Percentiles rank a stretch among this genome's conserved stretches.
These are phyloP conservation scores for Mus pahari DNA, from an alignment of 2,113 vertebrate genomes.

Conservation along the genomic window DNA sequence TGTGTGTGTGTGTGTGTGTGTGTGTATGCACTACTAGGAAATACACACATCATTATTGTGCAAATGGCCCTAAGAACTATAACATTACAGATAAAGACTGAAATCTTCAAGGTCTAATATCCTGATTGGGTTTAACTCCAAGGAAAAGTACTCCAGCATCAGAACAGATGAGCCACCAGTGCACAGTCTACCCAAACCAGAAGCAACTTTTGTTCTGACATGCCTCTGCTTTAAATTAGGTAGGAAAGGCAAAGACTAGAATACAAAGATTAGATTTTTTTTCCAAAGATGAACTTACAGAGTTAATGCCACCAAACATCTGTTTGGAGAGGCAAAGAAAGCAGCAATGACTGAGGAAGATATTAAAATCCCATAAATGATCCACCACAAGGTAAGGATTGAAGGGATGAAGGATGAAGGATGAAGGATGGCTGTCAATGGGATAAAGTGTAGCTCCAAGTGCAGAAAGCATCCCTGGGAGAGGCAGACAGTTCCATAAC, in stretches of 20 bases:
- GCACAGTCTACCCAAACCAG: not conserved
- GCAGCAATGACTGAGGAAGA: not conserved
- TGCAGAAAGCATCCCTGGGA: not conserved
- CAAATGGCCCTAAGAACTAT: conserved; percentile 26
- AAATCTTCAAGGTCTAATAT: conserved; percentile 51
- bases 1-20: not conserved
- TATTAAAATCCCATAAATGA: not conserved
- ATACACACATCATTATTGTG: not conserved
- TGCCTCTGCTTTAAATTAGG: conserved; percentile 68
- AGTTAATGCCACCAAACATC: conserved; percentile 8
- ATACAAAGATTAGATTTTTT: conserved; percentile 47
- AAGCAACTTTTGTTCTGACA: conserved; percentile 60
- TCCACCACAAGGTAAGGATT: not conserved
- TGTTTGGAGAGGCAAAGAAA: conserved; percentile 44
- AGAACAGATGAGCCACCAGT: not conserved
- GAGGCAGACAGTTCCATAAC: not conserved
- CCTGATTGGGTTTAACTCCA: conserved; percentile 41
- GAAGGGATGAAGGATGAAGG: not conserved
- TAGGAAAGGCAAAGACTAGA: conserved; percentile 41
- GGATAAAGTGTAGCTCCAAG: not conserved
- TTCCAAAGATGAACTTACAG: conserved; percentile 59
- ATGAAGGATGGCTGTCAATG: not conserved
- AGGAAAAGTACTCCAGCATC: not conserved
- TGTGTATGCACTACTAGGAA: not conserved
- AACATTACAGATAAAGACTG: conserved; percentile 35